Evolutionary conservation across 2,888 invertebrate species (phyloP), one percentile per base, ranked within the genome.

Genomic region (Epistrophe eligans): DNA sequence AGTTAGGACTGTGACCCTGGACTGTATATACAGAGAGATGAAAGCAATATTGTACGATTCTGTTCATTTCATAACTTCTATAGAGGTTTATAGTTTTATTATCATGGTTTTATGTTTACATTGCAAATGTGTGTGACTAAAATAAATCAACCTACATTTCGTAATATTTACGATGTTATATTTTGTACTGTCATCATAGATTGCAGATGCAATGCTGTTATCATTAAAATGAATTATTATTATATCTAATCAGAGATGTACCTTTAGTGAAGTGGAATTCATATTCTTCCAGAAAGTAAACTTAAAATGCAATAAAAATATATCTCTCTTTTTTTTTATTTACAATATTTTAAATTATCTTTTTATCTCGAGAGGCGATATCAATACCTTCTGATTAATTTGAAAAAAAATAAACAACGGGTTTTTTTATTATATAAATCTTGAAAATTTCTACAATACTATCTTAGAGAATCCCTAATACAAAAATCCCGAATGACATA

Each of bases 41-140:
- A 13, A 50, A 1, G 11, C 6, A 10, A 24, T 50, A 24, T 50
- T 24, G 24, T 24, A 24, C 11, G 17, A 62, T 62, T 4, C 40
- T 0, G 15, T 62, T 64, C 38, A 79, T 40, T 40, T 38, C 19
- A 11, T 40, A 40, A 24, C 17, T 60, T 38, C 40, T 10, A 62
- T 24, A 2, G 13, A 15, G 40, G 62, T 9, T 43, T 62, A 43
- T 24, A 62, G 62, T 62, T 55, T 66, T 64, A 38, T 64, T 19
- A 35, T 35, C 64, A 58, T 19, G 48, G 28, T 45, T 38, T 15
- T 17, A 10, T 66, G 66, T 50, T 79, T 79, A 40, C 45, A 28
- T 66, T 64, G 57, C 57, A 6, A 79, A 66, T 66, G 66, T 40
- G 66, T 38, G 66, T 38, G 57, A 73, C 79, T 57, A 11, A 58